Evolutionary conservation across 2,113 vertebrate genomes (phyloP).

Genomic region (Apteryx owenii): DNA sequence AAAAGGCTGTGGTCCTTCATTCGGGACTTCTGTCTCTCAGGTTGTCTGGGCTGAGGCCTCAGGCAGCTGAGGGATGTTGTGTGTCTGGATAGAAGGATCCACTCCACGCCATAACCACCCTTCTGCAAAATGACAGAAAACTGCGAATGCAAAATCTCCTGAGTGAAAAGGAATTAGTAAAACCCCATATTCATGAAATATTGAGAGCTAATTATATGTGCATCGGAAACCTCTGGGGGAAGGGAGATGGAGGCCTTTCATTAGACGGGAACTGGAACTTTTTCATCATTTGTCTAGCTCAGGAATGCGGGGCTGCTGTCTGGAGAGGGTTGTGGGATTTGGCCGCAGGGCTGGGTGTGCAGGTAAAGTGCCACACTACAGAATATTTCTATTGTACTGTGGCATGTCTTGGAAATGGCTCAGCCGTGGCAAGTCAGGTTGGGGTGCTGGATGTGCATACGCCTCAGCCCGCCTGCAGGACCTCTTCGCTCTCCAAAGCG

Average conservation of each 20-base stretch:
- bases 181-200: slow-evolving; percentile 64
- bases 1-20: background rate
- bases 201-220: slow-evolving; percentile 72
- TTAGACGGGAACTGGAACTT: slow-evolving; percentile 71
- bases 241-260: slow-evolving; percentile 74
- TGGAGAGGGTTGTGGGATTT: slow-evolving; percentile 69
- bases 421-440: background rate
- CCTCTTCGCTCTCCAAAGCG: background rate
- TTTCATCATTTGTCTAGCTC: slow-evolving; percentile 74
- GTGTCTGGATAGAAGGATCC: slow-evolving; percentile 12
- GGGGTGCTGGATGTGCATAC: background rate
- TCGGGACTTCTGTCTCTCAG: slow-evolving; percentile 5
- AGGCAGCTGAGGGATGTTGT: background rate
- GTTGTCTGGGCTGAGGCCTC: slow-evolving; percentile 24
- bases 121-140: slow-evolving; percentile 62
- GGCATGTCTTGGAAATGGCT: background rate
- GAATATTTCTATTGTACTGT: slow-evolving; percentile 30
- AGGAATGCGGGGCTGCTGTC: slow-evolving; percentile 71
- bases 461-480: accelerated
- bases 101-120: background rate
- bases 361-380: slow-evolving; percentile 47
- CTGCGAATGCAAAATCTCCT: slow-evolving; percentile 40
- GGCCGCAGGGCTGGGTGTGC: slow-evolving; percentile 72
- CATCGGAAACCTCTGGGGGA: slow-evolving; percentile 71
- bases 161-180: slow-evolving; percentile 71